Percentiles rank a stretch among this genome's conserved stretches.
phyloP scores from a whole-genome alignment of 1,140 invertebrate genomes.

The Tetramorium parvispinum region DNA sequence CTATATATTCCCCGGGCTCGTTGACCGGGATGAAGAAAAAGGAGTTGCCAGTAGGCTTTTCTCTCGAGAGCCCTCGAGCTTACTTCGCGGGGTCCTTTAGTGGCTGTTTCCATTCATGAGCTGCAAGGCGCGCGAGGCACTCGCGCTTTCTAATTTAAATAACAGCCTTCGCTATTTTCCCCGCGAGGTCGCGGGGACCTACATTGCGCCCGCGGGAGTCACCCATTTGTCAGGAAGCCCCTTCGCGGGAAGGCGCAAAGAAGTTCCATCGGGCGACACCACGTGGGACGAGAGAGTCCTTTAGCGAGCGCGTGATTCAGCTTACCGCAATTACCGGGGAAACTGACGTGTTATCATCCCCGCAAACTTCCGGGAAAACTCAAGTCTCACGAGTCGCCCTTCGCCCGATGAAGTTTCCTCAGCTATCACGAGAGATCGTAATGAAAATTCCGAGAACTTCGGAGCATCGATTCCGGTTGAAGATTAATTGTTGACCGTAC shows the following conservation, averaged over 20 bases:
- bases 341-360: not conserved
- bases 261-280: not conserved
- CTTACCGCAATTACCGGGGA: conserved; percentile 9
- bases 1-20: not conserved
- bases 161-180: conserved; percentile 62
- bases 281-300: not conserved
- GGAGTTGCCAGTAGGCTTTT: not conserved
- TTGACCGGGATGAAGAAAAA: not conserved
- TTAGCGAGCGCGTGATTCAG: conserved; percentile 8
- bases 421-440: not conserved
- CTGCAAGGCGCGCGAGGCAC: conserved; percentile 34
- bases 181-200: not conserved
- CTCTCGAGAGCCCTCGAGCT: conserved; percentile 32
- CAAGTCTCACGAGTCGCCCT: not conserved
- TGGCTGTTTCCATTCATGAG: conserved; percentile 70
- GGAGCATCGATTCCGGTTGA: not conserved
- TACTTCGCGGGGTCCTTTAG: conserved; percentile 55
- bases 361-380: conserved; percentile 2
- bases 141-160: conserved; percentile 70
- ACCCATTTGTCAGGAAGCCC: not conserved
- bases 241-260: not conserved
- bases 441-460: conserved; percentile 5
- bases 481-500: not conserved
- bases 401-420: not conserved
- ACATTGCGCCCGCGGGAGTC: conserved; percentile 5